Evolutionary conservation across 2,888 invertebrate species (phyloP).

Genomic region (Rhamnusium bicolor): DNA sequence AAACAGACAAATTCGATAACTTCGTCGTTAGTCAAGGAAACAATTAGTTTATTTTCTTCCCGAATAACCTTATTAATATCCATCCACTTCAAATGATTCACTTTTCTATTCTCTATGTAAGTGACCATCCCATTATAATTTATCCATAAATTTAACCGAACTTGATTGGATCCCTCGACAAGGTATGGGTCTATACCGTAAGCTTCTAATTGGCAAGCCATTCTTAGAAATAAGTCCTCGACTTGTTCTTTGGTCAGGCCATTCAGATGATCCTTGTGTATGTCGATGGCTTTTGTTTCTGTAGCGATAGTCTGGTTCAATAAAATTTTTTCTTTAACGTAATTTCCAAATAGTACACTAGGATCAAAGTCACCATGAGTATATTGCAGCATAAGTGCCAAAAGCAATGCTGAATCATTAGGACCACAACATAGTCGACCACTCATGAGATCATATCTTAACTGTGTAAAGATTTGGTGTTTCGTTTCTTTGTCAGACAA

Average conservation of each 20-base stretch:
- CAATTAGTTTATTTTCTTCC: slow-evolving; percentile 40
- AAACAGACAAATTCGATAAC: slow-evolving; percentile 43
- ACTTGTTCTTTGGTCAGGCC: slow-evolving; percentile 44
- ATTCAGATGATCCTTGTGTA: slow-evolving; percentile 48
- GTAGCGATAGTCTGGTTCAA: slow-evolving; percentile 48
- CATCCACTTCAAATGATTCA: slow-evolving; percentile 45
- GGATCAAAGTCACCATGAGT: slow-evolving; percentile 46
- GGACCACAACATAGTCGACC: slow-evolving; percentile 47
- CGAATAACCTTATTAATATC: slow-evolving; percentile 45
- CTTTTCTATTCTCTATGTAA: slow-evolving; percentile 38
- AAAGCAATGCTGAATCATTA: slow-evolving; percentile 48
- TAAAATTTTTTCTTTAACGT: slow-evolving; percentile 48
- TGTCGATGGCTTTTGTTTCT: slow-evolving; percentile 52
- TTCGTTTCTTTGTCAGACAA: slow-evolving; percentile 43
- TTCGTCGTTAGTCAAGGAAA: slow-evolving; percentile 33
- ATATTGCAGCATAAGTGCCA: slow-evolving; percentile 51
- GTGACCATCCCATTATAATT: slow-evolving; percentile 49
- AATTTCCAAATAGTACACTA: slow-evolving; percentile 40
- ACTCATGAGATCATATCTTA: slow-evolving; percentile 51
- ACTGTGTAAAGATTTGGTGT: slow-evolving; percentile 50
- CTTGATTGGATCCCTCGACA: slow-evolving; percentile 39
- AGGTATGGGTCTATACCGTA: slow-evolving; percentile 54
- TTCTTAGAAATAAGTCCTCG: slow-evolving; percentile 51
- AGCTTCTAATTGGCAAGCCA: slow-evolving; percentile 53
- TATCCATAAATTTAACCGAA: slow-evolving; percentile 49